These are phyloP conservation scores for Protomyctophum bolini DNA, from an alignment of 2,113 vertebrate species.

Conservation along the genomic window DNA sequence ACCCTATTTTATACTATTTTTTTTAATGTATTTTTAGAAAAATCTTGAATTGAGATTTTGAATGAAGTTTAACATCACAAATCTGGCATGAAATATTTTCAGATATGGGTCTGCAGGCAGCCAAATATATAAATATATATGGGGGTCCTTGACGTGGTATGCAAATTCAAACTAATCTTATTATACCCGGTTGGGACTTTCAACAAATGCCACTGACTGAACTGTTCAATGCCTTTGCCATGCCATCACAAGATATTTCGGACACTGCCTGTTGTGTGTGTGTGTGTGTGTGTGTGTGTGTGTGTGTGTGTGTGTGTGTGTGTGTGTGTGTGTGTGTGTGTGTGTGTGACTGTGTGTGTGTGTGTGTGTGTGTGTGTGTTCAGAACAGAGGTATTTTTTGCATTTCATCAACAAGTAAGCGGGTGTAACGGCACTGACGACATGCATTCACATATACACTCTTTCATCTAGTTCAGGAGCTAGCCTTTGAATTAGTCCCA, in stretches of 20 bases:
- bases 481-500: slow-evolving; percentile 53
- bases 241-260: slow-evolving; percentile 19
- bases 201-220: too few species aligned
- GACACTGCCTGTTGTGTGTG: slow-evolving; percentile 18
- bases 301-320: slow-evolving; percentile 32
- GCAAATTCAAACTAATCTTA: too few species aligned
- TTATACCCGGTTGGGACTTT: too few species aligned
- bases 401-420: slow-evolving; percentile 35
- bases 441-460: slow-evolving; percentile 52
- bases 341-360: slow-evolving; percentile 6
- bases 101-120: too few species aligned
- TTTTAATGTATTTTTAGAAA: too few species aligned
- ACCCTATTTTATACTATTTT: too few species aligned
- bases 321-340: slow-evolving; percentile 3
- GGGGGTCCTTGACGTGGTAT: too few species aligned
- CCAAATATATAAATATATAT: too few species aligned
- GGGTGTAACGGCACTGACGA: slow-evolving; percentile 38
- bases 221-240: slow-evolving; percentile 17
- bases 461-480: slow-evolving; percentile 55
- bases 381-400: too few species aligned
- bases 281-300: not conserved
- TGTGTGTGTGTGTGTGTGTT: slow-evolving; percentile 11
- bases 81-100: too few species aligned
- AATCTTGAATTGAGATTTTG: too few species aligned
- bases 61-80: too few species aligned